Base-by-base conservation (phyloP, 2,888 invertebrate genomes). In the Gryllus longicercus region DNA sequence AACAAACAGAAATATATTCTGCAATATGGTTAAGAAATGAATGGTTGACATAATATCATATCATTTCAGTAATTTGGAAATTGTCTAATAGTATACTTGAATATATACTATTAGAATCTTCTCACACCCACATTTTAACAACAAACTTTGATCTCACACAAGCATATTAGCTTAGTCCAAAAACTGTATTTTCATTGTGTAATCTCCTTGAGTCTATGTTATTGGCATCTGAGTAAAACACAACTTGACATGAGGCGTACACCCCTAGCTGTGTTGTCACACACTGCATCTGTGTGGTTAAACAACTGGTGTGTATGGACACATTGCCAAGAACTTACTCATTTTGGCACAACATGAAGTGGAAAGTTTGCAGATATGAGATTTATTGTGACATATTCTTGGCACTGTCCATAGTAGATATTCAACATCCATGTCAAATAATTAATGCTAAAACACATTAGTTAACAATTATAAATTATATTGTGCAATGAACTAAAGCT, bases 1-100 rank as follows among this genome's bases (percentile, higher is more conserved):
- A 79, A 79, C 79, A 77, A 79, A 79, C 79, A 79, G 79, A 79
- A 79, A 79, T 79, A 79, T 79, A 79, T 79, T 79, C 79, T 79
- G 50, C 76, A 79, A 79, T 79, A 77, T 63, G 76, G 76, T 50
- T 50, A 79, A 79, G 79, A 79, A 79, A 76, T n/a, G 74, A 79
- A 77, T 63, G n/a, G 77, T 63, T 74, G 50, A 49, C 38, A 79
- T 76, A 77, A 51, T 23, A 63, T 63, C 63, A 63, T 63, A 18
- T n/a, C 63, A 63, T 63, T 63, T 63, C 63, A 63, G n/a, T 63
- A 63, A 18, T 63, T 63, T 63, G 14, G 63, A 16, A 63, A 63
- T 63, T 14, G 63, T 63, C 63, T 63, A 63, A 63, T 63, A 63
- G 63, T 63, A 63, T 63, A 63, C 12, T 38, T 23, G 50, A 25